Evolutionary conservation across 2,797 vertebrate species (phyloP).

Genomic region (Calcarius lapponicus): DNA sequence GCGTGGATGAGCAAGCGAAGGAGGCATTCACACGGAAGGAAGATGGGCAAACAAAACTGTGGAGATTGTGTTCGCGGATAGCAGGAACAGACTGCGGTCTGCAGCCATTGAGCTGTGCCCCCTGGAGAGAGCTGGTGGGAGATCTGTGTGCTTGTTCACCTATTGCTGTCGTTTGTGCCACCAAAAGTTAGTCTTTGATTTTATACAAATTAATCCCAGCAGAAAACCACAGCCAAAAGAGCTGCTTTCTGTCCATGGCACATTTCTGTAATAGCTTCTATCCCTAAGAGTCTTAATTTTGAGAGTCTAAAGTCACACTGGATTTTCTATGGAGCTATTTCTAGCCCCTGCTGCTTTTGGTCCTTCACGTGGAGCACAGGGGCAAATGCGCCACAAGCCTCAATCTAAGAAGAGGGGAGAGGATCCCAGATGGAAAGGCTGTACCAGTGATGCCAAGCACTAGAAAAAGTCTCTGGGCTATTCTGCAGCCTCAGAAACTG

Average conservation of each 20-base stretch:
- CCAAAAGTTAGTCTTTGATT: background rate
- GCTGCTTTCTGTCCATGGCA: background rate
- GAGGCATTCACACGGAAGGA: background rate
- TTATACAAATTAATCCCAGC: background rate
- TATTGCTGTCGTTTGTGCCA: background rate
- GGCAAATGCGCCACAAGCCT: background rate
- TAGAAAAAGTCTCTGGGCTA: background rate
- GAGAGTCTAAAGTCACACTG: background rate
- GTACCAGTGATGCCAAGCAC: background rate
- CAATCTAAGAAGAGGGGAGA: background rate
- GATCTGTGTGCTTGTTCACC: background rate
- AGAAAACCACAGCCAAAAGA: background rate
- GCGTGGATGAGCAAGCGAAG: background rate
- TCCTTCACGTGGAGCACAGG: background rate
- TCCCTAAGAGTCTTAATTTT: background rate
- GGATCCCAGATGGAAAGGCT: background rate
- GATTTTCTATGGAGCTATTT: background rate
- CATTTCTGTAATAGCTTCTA: background rate
- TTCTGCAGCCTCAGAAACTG: background rate
- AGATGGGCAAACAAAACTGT: background rate
- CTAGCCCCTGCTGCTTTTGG: background rate
- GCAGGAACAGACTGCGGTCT: background rate
- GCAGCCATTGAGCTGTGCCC: background rate
- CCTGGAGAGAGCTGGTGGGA: background rate
- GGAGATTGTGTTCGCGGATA: background rate